These are phyloP conservation scores for Aporophyla lueneburgensis DNA, from an alignment of 2,888 invertebrate genomes.

Conservation along the genomic window DNA sequence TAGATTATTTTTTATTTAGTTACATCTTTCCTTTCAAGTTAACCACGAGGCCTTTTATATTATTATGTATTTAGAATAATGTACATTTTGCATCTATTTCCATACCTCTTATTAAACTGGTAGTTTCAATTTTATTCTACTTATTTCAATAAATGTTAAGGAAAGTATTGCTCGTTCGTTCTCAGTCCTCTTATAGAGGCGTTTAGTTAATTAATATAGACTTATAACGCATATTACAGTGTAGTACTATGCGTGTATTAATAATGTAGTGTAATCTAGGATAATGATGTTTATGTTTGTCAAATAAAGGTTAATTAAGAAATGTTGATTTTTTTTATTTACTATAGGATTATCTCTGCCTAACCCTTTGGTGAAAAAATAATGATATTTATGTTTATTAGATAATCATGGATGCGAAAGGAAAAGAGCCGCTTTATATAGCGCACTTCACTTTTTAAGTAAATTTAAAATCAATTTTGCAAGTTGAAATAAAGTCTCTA, in stretches of 20 bases:
- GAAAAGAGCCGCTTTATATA: background rate
- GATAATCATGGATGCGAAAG: background rate
- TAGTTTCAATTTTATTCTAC: conserved; percentile 9
- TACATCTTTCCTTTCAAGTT: background rate
- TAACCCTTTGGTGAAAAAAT: background rate
- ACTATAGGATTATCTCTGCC: background rate
- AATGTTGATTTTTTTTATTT: background rate
- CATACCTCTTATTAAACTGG: background rate
- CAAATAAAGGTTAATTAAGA: conserved; percentile 61
- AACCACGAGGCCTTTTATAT: background rate
- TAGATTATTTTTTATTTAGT: background rate
- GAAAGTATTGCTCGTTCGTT: conserved; percentile 52
- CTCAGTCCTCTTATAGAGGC: conserved; percentile 54
- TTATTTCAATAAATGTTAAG: conserved; percentile 7
- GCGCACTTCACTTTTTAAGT: too few species aligned
- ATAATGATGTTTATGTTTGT: conserved; percentile 64
- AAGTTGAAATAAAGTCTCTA: background rate
- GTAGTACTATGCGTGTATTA: conserved; percentile 43
- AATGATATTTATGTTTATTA: background rate
- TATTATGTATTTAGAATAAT: conserved; percentile 17
- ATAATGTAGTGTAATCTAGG: conserved; percentile 54
- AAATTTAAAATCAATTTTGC: too few species aligned
- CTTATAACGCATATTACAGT: conserved; percentile 47
- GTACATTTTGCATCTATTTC: conserved; percentile 2
- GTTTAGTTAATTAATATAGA: conserved; percentile 28